phyloP scores from a whole-genome alignment of 1,140 invertebrate genomes.

The Halictus rubicundus region DNA sequence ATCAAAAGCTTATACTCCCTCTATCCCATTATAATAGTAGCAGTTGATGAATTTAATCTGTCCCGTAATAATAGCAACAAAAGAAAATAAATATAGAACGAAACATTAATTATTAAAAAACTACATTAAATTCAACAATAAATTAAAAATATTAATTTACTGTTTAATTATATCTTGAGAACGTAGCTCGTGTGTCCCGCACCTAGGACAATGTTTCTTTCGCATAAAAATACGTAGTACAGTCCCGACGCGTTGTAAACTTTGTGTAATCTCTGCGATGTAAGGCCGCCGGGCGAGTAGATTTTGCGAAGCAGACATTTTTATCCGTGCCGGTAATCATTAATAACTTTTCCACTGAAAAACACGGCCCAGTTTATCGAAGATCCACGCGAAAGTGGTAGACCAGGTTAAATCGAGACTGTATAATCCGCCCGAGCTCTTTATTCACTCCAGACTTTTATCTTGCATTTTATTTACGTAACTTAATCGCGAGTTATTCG shows the following conservation, averaged over 20 bases:
- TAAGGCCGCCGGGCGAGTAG: not conserved
- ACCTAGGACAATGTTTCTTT: too few species aligned
- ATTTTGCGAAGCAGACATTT: not conserved
- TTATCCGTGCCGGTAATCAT: not conserved
- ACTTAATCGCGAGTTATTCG: not conserved
- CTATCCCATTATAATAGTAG: too few species aligned
- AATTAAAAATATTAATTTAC: too few species aligned
- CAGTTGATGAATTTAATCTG: too few species aligned
- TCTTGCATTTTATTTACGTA: not conserved
- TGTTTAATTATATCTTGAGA: too few species aligned
- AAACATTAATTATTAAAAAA: too few species aligned
- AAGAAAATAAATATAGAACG: too few species aligned
- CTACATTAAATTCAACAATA: too few species aligned
- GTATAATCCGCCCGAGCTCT: not conserved
- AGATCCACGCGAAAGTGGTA: not conserved
- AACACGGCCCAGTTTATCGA: not conserved
- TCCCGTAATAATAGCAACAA: too few species aligned
- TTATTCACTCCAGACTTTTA: not conserved
- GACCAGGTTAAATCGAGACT: not conserved
- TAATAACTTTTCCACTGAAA: not conserved
- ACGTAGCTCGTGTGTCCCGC: too few species aligned
- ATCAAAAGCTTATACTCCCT: too few species aligned
- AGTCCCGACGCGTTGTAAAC: not conserved
- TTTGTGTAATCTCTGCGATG: not conserved
- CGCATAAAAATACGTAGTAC: too few species aligned